Evolutionary conservation across 2,113 vertebrate genomes (phyloP), one percentile per base, ranked within the genome.

Genomic region (Aplodontia rufa): DNA sequence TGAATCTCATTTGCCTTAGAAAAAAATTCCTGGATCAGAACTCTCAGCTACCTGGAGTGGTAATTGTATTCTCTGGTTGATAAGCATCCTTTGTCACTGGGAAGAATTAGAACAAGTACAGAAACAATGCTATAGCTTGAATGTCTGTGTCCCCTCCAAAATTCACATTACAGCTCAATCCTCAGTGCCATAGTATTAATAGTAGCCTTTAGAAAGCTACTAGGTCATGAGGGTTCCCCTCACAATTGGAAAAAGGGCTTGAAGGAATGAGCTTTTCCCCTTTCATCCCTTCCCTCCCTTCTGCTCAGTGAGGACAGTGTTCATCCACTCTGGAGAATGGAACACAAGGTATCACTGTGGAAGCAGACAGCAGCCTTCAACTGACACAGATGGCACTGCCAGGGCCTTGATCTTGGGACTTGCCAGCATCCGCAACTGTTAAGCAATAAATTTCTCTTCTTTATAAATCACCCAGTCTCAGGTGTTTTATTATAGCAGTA

Each of bases 1-100:
- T 10, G 32, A 84, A 93, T 64, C 64, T 69, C 20, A 12, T 62
- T 53, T 81, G 32, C 22, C 28, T 84, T 80, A 79, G 69, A 92
- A 90, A 97, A 58, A 87, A 75, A n/a, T 66, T 30, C 32, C 62
- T 55, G 69, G n/a, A 35, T 90, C 55, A 89, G 58, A 87, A 81
- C 64, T n/a, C 68, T 80, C n/a, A 35, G 45, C 45, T 51, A 92
- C 75, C 58, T 80, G 19, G 42, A 49, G 19, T 20, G 51, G 28
- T 78, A 87, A 92, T 1, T 87, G 19, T 92, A 90, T 84, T 76
- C 69, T 83, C 90, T 22, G 1, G n/a, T 76, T 28, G 83, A 86
- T 64, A 75, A 78, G 62, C 14, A 64, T 66, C 26, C 71, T 91
- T 87, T 85, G 84, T 49, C 93, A 79, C 37, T 92, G 80, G 28